phyloP scores from a whole-genome alignment of 1,140 invertebrate species.

The Tenebrio molitor region DNA sequence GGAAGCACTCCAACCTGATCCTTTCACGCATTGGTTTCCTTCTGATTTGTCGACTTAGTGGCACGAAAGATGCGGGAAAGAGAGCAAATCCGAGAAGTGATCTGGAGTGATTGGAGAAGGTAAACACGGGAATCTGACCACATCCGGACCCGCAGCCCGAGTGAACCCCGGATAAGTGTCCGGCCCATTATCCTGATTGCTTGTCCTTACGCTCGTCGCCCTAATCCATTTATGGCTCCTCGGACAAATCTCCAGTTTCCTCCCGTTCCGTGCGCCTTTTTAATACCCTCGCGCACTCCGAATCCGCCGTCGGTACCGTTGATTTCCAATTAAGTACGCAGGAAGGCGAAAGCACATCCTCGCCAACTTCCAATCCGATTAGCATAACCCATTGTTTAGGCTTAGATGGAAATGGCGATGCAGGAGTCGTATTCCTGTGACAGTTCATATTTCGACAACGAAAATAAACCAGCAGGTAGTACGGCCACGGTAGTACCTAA shows the following conservation, averaged over 20 bases:
- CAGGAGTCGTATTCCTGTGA: slow-evolving; percentile 6
- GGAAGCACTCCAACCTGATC: background rate
- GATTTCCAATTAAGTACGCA: slow-evolving; percentile 21
- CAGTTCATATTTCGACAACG: slow-evolving; percentile 35
- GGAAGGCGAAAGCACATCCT: slow-evolving; percentile 24
- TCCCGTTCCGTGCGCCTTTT: slow-evolving; percentile 27
- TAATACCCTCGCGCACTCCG: slow-evolving; percentile 1
- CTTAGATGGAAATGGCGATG: slow-evolving; percentile 7
- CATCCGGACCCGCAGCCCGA: slow-evolving; percentile 50
- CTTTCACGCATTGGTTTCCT: slow-evolving; percentile 21
- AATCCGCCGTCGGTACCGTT: slow-evolving; percentile 5
- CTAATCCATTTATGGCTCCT: slow-evolving; percentile 61
- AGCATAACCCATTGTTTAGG: slow-evolving; percentile 25
- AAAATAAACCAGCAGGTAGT: slow-evolving; percentile 35
- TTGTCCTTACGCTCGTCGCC: slow-evolving; percentile 57
- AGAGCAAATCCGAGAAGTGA: slow-evolving; percentile 49
- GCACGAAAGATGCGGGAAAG: slow-evolving; percentile 29
- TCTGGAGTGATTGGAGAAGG: slow-evolving; percentile 57
- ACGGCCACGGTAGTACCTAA: slow-evolving; percentile 38
- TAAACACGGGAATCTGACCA: slow-evolving; percentile 54
- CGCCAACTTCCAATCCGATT: slow-evolving; percentile 22
- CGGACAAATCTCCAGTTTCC: slow-evolving; percentile 37
- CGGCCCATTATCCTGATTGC: slow-evolving; percentile 64
- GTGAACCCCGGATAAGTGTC: slow-evolving; percentile 60
- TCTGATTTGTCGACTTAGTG: slow-evolving; percentile 40